Evolutionary conservation across 2,888 invertebrate genomes (phyloP).

Genomic region (Spatulosminthurus flaviceps): DNA sequence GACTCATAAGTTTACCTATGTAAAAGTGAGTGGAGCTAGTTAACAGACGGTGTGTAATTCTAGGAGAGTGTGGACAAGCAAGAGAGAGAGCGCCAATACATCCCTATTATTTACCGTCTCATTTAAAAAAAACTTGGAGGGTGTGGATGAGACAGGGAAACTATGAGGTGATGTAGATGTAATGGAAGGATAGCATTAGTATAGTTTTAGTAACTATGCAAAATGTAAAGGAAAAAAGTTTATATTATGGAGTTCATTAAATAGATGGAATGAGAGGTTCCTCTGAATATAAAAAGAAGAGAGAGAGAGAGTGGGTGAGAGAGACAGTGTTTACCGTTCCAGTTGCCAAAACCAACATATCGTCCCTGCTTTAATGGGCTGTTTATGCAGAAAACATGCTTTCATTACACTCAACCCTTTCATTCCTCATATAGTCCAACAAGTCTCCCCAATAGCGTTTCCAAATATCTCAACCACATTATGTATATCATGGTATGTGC

Average conservation of each 20-base stretch:
- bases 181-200: too few relatives aligned
- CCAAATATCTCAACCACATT: background rate
- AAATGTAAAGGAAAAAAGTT: conserved; percentile 4
- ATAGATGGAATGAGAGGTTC: conserved; percentile 22
- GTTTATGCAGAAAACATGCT: background rate
- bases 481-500: too few relatives aligned
- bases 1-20: background rate
- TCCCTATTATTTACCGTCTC: conserved; percentile 10
- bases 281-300: background rate
- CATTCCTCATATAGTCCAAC: too few relatives aligned
- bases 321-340: background rate
- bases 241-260: conserved; percentile 26
- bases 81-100: background rate
- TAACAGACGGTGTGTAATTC: conserved; percentile 11
- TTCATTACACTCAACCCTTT: background rate
- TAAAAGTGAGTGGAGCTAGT: too few relatives aligned
- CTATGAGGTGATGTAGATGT: too few relatives aligned
- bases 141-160: too few relatives aligned
- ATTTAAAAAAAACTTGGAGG: conserved; percentile 5
- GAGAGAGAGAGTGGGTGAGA: too few relatives aligned
- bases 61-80: background rate
- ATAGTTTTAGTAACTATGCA: too few relatives aligned
- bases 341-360: conserved; percentile 23
- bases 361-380: conserved; percentile 13
- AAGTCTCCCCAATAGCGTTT: too few relatives aligned